A percentile compares a stretch with the other conserved stretches of the same genome.
Conservation (phyloP, 1,140 invertebrate species). For the Bombus breviceps region DNA sequence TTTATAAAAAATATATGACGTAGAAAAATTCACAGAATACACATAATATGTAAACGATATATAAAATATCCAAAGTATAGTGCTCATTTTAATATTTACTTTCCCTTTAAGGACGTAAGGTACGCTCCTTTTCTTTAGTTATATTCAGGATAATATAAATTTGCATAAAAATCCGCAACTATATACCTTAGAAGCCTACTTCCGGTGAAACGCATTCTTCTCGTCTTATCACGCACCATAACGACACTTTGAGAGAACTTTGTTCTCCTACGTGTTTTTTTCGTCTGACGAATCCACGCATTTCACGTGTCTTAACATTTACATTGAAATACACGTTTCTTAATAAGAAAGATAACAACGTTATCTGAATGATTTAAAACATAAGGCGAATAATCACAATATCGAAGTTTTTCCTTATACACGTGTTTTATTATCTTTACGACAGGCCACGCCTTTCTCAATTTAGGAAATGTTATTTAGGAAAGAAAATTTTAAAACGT, state of each 20-base stretch:
- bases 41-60: no score
- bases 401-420: background rate
- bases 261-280: background rate
- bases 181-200: background rate
- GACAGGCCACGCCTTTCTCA: background rate
- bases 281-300: background rate
- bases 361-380: conserved; percentile 66
- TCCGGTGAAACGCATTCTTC: conserved; percentile 8
- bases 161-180: background rate
- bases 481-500: background rate
- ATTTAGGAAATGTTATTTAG: background rate
- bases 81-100: no score
- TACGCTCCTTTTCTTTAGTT: no score
- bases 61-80: no score
- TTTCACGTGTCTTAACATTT: background rate
- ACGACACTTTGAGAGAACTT: conserved; percentile 8
- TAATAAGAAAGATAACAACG: conserved; percentile 57
- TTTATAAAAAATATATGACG: no score
- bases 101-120: no score
- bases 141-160: background rate
- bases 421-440: background rate
- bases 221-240: conserved; percentile 5
- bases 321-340: background rate
- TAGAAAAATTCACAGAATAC: no score
- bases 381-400: background rate